These are phyloP conservation scores for Prietella phreatophila DNA, from an alignment of 2,113 vertebrate species.

Conservation along the genomic window DNA sequence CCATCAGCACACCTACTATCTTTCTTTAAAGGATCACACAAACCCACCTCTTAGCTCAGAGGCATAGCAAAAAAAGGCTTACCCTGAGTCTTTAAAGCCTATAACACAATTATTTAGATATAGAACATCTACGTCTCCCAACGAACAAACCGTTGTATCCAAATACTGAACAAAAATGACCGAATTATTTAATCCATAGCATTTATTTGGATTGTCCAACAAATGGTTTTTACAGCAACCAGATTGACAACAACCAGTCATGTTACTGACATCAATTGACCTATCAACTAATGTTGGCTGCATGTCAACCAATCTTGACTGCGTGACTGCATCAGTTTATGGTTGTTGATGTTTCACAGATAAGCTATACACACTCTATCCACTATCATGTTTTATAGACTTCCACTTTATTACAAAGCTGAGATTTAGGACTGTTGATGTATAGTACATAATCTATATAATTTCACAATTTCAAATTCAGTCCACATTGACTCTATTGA, in stretches of 20 bases:
- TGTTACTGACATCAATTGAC: neutral
- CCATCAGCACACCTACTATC: neutral
- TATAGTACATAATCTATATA: neutral
- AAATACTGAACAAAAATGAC: neutral
- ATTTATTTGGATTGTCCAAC: neutral
- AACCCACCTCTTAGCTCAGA: neutral
- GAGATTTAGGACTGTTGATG: too few relatives aligned
- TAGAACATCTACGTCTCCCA: neutral
- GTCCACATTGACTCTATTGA: neutral
- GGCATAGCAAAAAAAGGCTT: neutral
- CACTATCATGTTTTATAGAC: too few relatives aligned
- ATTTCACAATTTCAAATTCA: neutral
- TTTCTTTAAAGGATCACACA: neutral
- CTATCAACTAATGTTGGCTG: neutral
- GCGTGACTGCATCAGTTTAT: too few relatives aligned
- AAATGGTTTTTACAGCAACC: neutral
- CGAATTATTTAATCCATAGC: neutral
- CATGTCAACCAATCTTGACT: too few relatives aligned
- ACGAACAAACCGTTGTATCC: neutral
- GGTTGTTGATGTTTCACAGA: neutral
- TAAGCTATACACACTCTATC: neutral
- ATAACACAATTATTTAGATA: neutral
- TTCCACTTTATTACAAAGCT: too few relatives aligned
- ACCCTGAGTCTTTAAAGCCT: neutral
- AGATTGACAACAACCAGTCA: neutral